Percentiles rank a stretch among this genome's conserved stretches.
Conservation (phyloP, 1,140 invertebrate genomes). For the Frieseomelitta varia region DNA sequence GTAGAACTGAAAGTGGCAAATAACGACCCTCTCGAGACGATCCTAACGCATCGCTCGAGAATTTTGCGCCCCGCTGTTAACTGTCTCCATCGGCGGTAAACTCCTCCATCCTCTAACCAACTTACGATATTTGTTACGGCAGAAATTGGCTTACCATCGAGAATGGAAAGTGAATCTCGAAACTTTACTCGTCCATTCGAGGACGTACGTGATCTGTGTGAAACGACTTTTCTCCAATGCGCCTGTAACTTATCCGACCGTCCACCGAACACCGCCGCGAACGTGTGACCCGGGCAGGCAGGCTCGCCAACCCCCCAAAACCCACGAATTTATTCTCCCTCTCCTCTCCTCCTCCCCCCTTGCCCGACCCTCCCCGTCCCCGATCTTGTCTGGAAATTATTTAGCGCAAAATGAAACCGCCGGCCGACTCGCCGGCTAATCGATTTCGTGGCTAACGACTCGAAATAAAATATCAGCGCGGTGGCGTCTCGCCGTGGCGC, state of each 20-base stretch:
- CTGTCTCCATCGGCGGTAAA: not conserved
- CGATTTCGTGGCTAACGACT: not conserved
- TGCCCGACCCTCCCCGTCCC: not conserved
- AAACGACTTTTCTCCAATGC: conserved; percentile 38
- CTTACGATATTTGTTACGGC: conserved; percentile 58
- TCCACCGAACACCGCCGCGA: conserved; percentile 49
- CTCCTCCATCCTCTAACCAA: conserved; percentile 6
- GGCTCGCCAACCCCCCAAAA: too few relatives aligned
- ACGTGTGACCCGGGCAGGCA: conserved; percentile 49
- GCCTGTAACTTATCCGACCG: conserved; percentile 56
- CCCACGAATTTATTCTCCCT: conserved; percentile 31
- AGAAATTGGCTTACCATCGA: conserved; percentile 46
- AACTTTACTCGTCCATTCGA: conserved; percentile 54
- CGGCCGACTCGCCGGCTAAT: not conserved
- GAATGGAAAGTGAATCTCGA: conserved; percentile 55
- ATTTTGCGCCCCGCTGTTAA: conserved; percentile 11
- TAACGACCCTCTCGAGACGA: not conserved
- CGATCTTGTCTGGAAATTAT: conserved; percentile 35
- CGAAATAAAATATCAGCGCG: not conserved
- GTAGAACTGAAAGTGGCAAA: not conserved
- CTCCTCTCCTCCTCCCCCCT: not conserved
- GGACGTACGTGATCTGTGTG: conserved; percentile 61
- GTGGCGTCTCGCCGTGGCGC: not conserved
- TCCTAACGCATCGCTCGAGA: not conserved
- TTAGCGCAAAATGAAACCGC: conserved; percentile 18